Conservation (phyloP, 2,888 invertebrate genomes). For the Ligdia adustata region DNA sequence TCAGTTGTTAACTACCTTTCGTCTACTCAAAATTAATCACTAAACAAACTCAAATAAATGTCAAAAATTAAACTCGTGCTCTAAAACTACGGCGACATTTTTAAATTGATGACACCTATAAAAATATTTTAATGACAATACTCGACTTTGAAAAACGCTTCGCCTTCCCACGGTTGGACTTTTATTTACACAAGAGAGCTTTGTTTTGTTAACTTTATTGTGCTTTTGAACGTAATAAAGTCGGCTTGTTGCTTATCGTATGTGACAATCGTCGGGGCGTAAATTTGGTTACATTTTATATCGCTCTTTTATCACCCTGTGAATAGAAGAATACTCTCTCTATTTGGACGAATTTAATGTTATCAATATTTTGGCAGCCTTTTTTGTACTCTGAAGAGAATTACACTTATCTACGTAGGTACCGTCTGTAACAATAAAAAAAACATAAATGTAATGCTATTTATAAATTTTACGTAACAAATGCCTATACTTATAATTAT, state of each 20-base stretch:
- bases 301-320: slow-evolving; percentile 40
- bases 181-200: slow-evolving; percentile 68
- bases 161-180: slow-evolving; percentile 63
- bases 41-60: slow-evolving; percentile 54
- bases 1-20: neutral
- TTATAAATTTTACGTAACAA: too few species aligned
- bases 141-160: slow-evolving; percentile 50
- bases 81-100: slow-evolving; percentile 70
- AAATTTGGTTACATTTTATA: slow-evolving; percentile 50
- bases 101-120: slow-evolving; percentile 71
- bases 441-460: too few species aligned
- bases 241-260: slow-evolving; percentile 48
- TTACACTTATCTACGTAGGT: too few species aligned
- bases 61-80: slow-evolving; percentile 67
- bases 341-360: neutral
- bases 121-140: slow-evolving; percentile 72
- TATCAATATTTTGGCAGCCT: slow-evolving; percentile 1
- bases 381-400: too few species aligned
- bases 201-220: slow-evolving; percentile 70
- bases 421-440: too few species aligned
- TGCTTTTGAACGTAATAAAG: slow-evolving; percentile 68
- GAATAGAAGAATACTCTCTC: slow-evolving; percentile 7
- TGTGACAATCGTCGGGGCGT: slow-evolving; percentile 46
- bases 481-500: too few species aligned
- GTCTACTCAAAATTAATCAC: slow-evolving; percentile 14